Conservation (phyloP, 2,888 invertebrate species). For the Coenonympha glycerion region DNA sequence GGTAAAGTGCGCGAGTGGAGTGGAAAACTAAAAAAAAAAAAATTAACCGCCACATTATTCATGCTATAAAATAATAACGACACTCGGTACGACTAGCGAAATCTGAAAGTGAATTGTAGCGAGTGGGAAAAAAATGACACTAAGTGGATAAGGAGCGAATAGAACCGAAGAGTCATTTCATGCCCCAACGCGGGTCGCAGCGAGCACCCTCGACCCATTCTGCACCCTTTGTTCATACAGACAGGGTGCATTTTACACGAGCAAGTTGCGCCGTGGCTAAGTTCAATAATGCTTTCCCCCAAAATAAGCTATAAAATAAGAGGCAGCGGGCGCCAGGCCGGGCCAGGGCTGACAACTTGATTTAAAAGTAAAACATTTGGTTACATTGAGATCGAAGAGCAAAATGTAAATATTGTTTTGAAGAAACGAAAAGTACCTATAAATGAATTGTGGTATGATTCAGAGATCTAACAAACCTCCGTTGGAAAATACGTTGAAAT, state of each 20-base stretch:
- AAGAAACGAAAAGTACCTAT: too few relatives aligned
- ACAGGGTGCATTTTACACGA: constrained; percentile 51
- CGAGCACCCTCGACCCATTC: constrained; percentile 43
- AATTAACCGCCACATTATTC: constrained; percentile 43
- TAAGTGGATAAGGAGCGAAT: constrained; percentile 75
- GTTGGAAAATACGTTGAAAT: too few relatives aligned
- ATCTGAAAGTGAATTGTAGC: constrained; percentile 74
- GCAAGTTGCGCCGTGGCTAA: constrained; percentile 58
- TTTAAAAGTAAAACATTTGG: too few relatives aligned
- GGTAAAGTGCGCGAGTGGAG: constrained; percentile 24
- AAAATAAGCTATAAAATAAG: constrained; percentile 75
- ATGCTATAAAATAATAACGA: constrained; percentile 57
- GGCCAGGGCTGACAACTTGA: constrained; percentile 50
- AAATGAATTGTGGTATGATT: too few relatives aligned
- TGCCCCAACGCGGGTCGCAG: constrained; percentile 66
- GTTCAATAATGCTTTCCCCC: constrained; percentile 76
- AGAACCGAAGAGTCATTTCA: constrained; percentile 75
- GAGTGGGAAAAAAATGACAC: constrained; percentile 72
- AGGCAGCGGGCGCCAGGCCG: constrained; percentile 57
- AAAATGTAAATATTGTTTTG: too few relatives aligned
- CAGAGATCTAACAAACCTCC: too few relatives aligned
- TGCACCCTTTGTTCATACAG: constrained; percentile 38
- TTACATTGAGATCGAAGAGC: too few relatives aligned
- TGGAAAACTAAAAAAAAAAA: constrained; percentile 29
- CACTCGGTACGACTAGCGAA: constrained; percentile 54